Conservation (phyloP, 1,140 invertebrate genomes). For the Orius laevigatus region DNA sequence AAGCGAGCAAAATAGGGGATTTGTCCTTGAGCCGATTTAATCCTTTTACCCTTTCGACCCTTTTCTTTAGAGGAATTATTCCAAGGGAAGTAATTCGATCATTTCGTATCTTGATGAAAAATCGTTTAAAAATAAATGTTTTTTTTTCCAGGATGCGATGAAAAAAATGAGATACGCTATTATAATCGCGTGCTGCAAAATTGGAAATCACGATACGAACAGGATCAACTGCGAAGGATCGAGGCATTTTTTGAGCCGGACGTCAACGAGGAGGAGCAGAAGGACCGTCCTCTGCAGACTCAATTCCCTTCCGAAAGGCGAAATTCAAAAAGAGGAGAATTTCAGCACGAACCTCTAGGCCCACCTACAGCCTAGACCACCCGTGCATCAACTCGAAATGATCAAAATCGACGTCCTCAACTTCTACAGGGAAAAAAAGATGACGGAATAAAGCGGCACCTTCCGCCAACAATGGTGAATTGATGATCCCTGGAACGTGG, state of each 20-base stretch:
- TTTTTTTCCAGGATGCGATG: slow-evolving; percentile 7
- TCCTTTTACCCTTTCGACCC: no score
- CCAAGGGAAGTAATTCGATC: no score
- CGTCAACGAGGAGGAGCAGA: slow-evolving; percentile 1
- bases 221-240: background rate
- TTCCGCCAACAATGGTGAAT: no score
- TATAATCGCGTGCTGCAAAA: background rate
- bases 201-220: slow-evolving; percentile 1
- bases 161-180: slow-evolving; percentile 4
- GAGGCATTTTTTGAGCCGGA: slow-evolving; percentile 1
- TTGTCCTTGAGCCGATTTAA: no score
- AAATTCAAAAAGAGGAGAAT: background rate
- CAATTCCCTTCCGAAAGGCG: background rate
- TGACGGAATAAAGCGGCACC: no score
- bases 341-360: slow-evolving; percentile 8
- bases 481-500: no score
- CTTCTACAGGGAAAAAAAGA: background rate
- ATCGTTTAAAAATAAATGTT: no score
- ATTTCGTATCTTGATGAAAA: no score
- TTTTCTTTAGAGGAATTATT: no score
- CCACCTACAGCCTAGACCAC: background rate
- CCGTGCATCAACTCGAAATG: no score
- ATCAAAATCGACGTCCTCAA: slow-evolving; percentile 3
- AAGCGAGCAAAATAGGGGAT: no score
- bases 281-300: slow-evolving; percentile 1